Conservation (phyloP, 2,888 invertebrate genomes). For the Calliphora vomitoria region DNA sequence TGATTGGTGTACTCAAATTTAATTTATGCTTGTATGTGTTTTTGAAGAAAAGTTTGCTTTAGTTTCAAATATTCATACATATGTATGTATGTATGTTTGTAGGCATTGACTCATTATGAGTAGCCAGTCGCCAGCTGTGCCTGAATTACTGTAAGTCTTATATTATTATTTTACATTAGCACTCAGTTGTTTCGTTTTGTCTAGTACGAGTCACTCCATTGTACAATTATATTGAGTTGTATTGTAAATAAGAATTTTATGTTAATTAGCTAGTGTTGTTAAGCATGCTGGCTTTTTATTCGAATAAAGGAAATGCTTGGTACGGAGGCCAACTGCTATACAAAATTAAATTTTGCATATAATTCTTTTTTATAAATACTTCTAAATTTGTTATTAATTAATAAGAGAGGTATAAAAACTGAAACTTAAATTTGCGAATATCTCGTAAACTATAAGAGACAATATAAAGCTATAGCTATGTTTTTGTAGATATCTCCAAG, state of each 20-base stretch:
- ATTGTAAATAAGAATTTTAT: constrained; percentile 43
- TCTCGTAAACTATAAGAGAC: no score
- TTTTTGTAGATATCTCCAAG: no score
- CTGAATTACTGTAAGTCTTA: not conserved
- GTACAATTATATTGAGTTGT: constrained; percentile 49
- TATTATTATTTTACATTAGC: not conserved
- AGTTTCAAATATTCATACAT: no score
- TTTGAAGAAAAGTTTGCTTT: not conserved
- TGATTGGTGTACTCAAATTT: not conserved
- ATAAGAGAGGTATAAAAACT: no score
- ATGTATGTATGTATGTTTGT: constrained; percentile 26
- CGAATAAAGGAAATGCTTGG: not conserved
- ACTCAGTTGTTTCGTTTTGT: not conserved
- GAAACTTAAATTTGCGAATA: no score
- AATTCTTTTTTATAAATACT: no score
- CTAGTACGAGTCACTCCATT: constrained; percentile 44
- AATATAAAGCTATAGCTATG: no score
- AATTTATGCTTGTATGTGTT: constrained; percentile 37
- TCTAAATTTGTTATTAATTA: no score
- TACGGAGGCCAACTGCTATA: no score
- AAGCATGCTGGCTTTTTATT: not conserved
- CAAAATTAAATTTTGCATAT: no score
- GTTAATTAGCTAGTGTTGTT: constrained; percentile 34
- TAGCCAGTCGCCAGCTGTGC: constrained; percentile 40
- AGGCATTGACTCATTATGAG: constrained; percentile 76